Conservation (phyloP, 2,888 invertebrate species). For the Chrysomela aeneicollis region DNA sequence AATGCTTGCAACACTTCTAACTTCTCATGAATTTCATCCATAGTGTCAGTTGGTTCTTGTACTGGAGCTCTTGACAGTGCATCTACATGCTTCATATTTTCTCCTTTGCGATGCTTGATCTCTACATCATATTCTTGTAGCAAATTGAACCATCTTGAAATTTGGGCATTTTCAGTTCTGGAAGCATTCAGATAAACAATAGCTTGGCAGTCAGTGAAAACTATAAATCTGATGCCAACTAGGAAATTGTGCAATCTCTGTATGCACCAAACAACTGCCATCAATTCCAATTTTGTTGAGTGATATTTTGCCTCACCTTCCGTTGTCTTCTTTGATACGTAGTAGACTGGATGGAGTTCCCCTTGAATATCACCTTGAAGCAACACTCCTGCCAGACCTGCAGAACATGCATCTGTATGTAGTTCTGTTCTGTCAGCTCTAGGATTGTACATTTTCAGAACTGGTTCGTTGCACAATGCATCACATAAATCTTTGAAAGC, state of each 20-base stretch:
- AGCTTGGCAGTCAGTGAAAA: constrained; percentile 3
- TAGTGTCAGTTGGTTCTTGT: background rate
- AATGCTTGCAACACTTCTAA: constrained; percentile 2
- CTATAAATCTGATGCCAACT: constrained; percentile 1
- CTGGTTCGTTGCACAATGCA: background rate
- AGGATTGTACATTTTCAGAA: background rate
- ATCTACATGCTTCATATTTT: background rate
- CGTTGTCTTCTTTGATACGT: background rate
- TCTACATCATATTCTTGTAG: background rate
- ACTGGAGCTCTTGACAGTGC: background rate
- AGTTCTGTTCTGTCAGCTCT: background rate
- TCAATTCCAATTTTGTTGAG: background rate
- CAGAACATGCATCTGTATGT: constrained; percentile 1
- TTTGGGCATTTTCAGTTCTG: background rate
- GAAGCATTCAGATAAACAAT: constrained; percentile 1
- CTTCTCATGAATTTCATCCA: background rate
- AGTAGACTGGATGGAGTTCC: too few species aligned
- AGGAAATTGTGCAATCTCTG: background rate
- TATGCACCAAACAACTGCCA: constrained; percentile 6
- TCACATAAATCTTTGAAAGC: background rate
- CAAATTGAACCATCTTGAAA: constrained; percentile 1
- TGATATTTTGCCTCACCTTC: constrained; percentile 6
- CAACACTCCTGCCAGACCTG: background rate
- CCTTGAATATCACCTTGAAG: background rate
- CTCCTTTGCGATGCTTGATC: background rate